A percentile compares a stretch with the other conserved stretches of the same genome.
These are phyloP conservation scores for Arion vulgaris DNA, from an alignment of 1,140 invertebrate genomes.

Conservation along the genomic window DNA sequence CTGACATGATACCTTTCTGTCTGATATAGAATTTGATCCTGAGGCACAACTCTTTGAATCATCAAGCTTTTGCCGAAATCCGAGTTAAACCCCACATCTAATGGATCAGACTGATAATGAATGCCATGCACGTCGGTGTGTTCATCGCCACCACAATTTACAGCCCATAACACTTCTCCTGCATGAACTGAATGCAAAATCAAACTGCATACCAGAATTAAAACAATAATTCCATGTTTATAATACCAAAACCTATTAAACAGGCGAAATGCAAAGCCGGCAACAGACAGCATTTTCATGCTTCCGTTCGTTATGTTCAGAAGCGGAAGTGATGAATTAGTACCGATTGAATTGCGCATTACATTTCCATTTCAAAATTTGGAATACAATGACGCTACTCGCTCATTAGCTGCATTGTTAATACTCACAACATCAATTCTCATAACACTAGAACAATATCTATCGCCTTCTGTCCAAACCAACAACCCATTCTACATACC, in stretches of 20 bases:
- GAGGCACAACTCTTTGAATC: slow-evolving; percentile 69
- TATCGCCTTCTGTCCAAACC: too few relatives aligned
- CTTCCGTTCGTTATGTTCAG: slow-evolving; percentile 6
- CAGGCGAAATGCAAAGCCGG: slow-evolving; percentile 14
- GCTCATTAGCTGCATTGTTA: too few relatives aligned
- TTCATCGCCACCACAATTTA: slow-evolving; percentile 70
- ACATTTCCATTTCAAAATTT: neutral
- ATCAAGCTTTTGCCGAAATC: slow-evolving; percentile 71
- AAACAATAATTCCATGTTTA: slow-evolving; percentile 10
- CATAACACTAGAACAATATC: too few relatives aligned
- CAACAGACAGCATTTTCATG: slow-evolving; percentile 23
- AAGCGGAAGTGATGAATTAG: slow-evolving; percentile 12
- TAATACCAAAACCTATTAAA: slow-evolving; percentile 9
- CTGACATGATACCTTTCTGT: slow-evolving; percentile 71
- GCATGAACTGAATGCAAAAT: slow-evolving; percentile 44
- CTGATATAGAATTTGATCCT: slow-evolving; percentile 72
- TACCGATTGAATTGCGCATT: too few relatives aligned
- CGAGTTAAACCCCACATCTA: slow-evolving; percentile 63
- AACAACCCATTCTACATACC: too few relatives aligned
- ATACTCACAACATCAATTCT: too few relatives aligned
- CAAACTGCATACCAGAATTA: slow-evolving; percentile 40
- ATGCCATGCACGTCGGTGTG: slow-evolving; percentile 71
- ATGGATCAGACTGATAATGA: slow-evolving; percentile 66
- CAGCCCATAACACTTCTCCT: slow-evolving; percentile 70
- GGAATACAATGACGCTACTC: neutral